These are phyloP conservation scores for Eurois occulta DNA, from an alignment of 2,888 invertebrate species.

Conservation along the genomic window DNA sequence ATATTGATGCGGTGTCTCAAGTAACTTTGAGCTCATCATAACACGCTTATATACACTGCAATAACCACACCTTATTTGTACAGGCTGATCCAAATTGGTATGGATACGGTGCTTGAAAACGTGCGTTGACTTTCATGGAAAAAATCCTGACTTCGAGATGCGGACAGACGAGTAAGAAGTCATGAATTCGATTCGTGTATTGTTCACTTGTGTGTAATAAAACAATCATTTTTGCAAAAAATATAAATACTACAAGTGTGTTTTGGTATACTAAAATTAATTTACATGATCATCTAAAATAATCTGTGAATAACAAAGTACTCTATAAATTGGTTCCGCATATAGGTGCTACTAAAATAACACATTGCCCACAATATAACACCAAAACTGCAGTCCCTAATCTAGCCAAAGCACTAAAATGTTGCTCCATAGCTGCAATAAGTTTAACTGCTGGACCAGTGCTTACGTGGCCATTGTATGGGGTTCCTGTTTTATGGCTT, in stretches of 20 bases:
- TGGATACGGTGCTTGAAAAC: neutral
- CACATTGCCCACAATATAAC: constrained; percentile 1
- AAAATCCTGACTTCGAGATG: neutral
- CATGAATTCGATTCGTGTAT: neutral
- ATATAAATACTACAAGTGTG: neutral
- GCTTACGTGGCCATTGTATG: constrained; percentile 26
- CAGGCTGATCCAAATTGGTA: neutral
- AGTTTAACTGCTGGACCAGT: constrained; percentile 35
- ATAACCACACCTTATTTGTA: neutral
- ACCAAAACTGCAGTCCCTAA: constrained; percentile 24
- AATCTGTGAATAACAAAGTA: neutral
- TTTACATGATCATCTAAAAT: neutral
- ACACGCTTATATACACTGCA: neutral
- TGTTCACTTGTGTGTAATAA: neutral
- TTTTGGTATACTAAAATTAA: neutral
- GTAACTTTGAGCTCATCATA: neutral
- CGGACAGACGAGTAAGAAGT: neutral
- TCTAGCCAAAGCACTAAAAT: constrained; percentile 36
- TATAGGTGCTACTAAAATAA: neutral
- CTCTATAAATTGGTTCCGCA: neutral
- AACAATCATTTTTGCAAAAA: neutral
- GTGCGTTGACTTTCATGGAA: neutral
- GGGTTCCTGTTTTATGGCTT: constrained; percentile 31
- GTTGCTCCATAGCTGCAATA: constrained; percentile 21
- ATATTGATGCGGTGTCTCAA: neutral